Evolutionary conservation across 2,888 invertebrate genomes (phyloP), one percentile per base, ranked within the genome.

Genomic region (Acanthosepion lycidas): DNA sequence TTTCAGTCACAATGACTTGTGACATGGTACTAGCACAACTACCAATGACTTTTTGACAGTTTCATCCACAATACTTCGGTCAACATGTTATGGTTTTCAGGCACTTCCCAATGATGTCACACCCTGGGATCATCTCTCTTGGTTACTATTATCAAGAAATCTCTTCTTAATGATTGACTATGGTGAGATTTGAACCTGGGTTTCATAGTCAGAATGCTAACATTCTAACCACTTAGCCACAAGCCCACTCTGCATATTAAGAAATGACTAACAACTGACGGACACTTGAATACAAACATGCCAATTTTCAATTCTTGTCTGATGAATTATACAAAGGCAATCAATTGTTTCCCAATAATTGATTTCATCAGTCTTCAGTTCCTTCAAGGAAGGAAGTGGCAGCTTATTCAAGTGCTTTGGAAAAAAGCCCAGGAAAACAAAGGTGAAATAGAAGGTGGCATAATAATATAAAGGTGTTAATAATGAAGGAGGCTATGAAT

Each of bases 311-410:
- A 78, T 78, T 78, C n/a, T 33, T n/a, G n/a, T n/a, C 12, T 78
- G 78, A 5, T 78, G 78, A n/a, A n/a, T n/a, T 78, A 78, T 78
- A 78, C n/a, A 33, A 78, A 78, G n/a, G 78, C n/a, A 78, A 78
- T 78, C 78, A 78, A 78, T n/a, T 78, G 78, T 33, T 78, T 78
- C n/a, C n/a, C 78, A 78, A 78, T n/a, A n/a, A 78, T n/a, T n/a
- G 78, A 78, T 78, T 78, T 78, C 78, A n/a, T n/a, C 15, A n/a
- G 78, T 33, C n/a, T 78, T 78, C 78, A 18, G 15, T 78, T 78
- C 78, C 78, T 78, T 78, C 33, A n/a, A 78, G 78, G 78, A 78
- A 78, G 78, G 78, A 78, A 78, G 78, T 78, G 18, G 78, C 33
- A n/a, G 78, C 78, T 78, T 78, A n/a, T 78, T 78, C 15, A n/a